Base-by-base conservation (phyloP, 2,888 invertebrate genomes). In the Oligia latruncula region DNA sequence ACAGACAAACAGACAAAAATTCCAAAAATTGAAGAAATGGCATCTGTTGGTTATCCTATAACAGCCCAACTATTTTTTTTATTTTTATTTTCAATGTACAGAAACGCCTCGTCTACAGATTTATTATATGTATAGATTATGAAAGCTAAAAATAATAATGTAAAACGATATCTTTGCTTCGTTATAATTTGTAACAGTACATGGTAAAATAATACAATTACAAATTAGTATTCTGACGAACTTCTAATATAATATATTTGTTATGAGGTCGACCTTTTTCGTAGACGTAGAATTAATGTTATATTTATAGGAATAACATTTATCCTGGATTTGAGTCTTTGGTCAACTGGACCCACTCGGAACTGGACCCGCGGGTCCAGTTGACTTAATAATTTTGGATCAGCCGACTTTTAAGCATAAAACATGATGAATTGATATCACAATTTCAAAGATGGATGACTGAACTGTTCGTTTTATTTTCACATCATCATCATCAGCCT, bases 141-240 rank as follows among this genome's bases (percentile, higher is more conserved):
- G 1, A 23, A 46, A 55, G 3, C 1, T 20, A 40, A 4, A 49
- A 40, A 75, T 64, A 75, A 75, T 68, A 5, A 58, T 60, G 67
- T 35, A n/a, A 71, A 66, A 81, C 71, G 40, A 62, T 62, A 1
- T 20, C 5, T 40, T 40, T 29, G 17, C 29, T 67, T 35, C 40
- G 5, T 23, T 35, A 29, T 62, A 29, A n/a, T 75, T 29, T 46
- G 46, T 52, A 23, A 62, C 11, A 17, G 6, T 70, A 58, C 15
- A 20, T 74, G 65, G 55, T 66, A 66, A 66, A 67, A 66, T 60
- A 60, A 75, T 75, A 74, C 23, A 17, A 52, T 43, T 17, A n/a
- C 3, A 52, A 23, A 74, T 64, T 15, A 29, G 1, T 49, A 66
- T 35, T 58, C 15, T 46, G 49, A 2, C 6, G 20, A 77, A 52